Evolutionary conservation across 2,888 invertebrate genomes (phyloP).

Genomic region (Ectobius pallidus): DNA sequence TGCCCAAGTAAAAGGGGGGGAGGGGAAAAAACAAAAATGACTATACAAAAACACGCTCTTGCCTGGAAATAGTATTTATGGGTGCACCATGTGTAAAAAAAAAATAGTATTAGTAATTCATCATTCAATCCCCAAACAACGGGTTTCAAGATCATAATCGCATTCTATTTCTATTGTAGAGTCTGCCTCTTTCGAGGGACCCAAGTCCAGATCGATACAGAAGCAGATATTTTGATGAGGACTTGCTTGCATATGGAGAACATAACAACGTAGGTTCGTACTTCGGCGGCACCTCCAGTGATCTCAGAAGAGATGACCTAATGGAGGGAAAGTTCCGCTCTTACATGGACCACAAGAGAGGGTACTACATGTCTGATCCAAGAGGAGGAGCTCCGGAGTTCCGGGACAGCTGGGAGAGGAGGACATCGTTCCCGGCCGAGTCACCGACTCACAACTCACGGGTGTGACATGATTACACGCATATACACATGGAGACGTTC

Average conservation of each 20-base stretch:
- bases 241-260: slow-evolving; percentile 34
- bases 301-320: slow-evolving; percentile 35
- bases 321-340: slow-evolving; percentile 16
- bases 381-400: slow-evolving; percentile 32
- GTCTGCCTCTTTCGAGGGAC: slow-evolving; percentile 60
- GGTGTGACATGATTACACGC: slow-evolving; percentile 36
- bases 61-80: no score
- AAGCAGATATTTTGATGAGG: slow-evolving; percentile 50
- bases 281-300: slow-evolving; percentile 22
- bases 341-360: slow-evolving; percentile 24
- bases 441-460: slow-evolving; percentile 35
- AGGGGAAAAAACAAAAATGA: no score
- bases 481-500: slow-evolving; percentile 1
- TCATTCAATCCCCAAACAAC: no score
- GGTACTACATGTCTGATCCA: slow-evolving; percentile 22
- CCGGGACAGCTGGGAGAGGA: slow-evolving; percentile 32
- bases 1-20: no score
- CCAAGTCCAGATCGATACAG: slow-evolving; percentile 58
- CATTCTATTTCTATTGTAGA: slow-evolving; percentile 53
- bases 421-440: slow-evolving; percentile 33
- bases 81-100: no score
- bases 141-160: no score
- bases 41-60: no score
- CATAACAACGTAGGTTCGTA: slow-evolving; percentile 21
- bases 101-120: no score